Conservation (phyloP, 2,888 invertebrate species). For the Dusona sp. region DNA sequence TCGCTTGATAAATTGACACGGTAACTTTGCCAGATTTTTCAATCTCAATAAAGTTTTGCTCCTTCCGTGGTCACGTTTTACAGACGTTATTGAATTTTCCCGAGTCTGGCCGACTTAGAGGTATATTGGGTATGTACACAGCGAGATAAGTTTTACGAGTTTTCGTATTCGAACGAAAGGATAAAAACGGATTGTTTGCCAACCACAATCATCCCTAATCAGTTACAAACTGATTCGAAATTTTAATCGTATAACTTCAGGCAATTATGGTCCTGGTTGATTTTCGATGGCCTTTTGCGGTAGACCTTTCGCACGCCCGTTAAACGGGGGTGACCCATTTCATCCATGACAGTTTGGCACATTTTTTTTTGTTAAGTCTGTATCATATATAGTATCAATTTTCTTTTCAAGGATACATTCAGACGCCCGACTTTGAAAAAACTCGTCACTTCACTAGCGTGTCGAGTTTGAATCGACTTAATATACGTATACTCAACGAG, state of each 20-base stretch:
- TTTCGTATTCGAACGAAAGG: background rate
- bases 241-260: slow-evolving; percentile 49
- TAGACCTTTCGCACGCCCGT: slow-evolving; percentile 3
- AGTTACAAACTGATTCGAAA: background rate
- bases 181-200: background rate
- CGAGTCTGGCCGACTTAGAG: background rate
- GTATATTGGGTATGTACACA: background rate
- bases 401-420: background rate
- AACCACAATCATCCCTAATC: background rate
- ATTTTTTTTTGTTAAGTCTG: background rate
- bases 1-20: background rate
- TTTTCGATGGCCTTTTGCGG: slow-evolving; percentile 30
- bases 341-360: slow-evolving; percentile 8
- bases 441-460: slow-evolving; percentile 13
- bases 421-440: background rate
- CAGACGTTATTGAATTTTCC: background rate
- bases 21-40: background rate
- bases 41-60: background rate
- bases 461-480: background rate
- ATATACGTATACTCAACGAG: slow-evolving; percentile 18
- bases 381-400: background rate
- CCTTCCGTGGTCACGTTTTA: background rate
- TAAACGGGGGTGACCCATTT: slow-evolving; percentile 33
- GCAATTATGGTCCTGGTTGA: slow-evolving; percentile 29
- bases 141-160: background rate